phyloP scores from a whole-genome alignment of 2,113 vertebrate genomes.

The Myrmecophaga tridactyla region DNA sequence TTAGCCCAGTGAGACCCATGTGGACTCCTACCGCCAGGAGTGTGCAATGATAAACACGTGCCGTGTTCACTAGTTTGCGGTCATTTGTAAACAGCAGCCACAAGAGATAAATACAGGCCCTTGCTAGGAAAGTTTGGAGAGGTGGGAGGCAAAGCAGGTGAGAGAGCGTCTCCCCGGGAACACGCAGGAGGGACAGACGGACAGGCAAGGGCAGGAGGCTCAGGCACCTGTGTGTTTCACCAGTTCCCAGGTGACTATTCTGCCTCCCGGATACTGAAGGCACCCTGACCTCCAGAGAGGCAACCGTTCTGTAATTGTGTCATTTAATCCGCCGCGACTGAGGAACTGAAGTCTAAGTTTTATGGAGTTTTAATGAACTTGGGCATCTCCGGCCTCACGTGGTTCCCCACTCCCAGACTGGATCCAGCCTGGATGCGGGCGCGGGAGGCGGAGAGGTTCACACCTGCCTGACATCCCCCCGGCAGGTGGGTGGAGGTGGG shows the following conservation, averaged over 20 bases:
- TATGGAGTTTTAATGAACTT: neutral
- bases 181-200: too few species aligned
- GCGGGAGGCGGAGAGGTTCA: neutral
- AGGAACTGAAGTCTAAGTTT: neutral
- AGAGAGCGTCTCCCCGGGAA: neutral
- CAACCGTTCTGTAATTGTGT: neutral
- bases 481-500: neutral
- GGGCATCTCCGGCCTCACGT: neutral
- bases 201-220: neutral
- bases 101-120: rapidly evolving
- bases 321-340: neutral
- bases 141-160: neutral
- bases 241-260: neutral
- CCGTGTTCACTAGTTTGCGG: neutral
- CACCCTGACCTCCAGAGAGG: neutral
- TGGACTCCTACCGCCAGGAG: too few species aligned
- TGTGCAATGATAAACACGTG: neutral
- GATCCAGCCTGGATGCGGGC: neutral
- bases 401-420: neutral
- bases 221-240: neutral
- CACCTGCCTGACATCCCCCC: too few species aligned
- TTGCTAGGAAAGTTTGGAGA: neutral
- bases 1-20: neutral
- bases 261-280: neutral
- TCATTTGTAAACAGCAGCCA: neutral